A percentile compares a stretch with the other conserved stretches of the same genome.
phyloP scores from a whole-genome alignment of 2,113 vertebrate genomes.

The pig (Sus scrofa) region T2T-Sscrofa CM000826.6:26835501-26836000 shows the following conservation, averaged over 20 bases:
- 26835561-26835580: neutral
- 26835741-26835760: neutral
- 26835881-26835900: neutral
- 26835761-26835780: neutral
- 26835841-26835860: neutral
- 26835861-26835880: neutral
- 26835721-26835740: neutral
- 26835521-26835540: neutral
- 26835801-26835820: neutral
- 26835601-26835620: neutral
- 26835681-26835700: neutral
- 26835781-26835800: neutral
- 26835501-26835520: neutral
- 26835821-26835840: neutral
- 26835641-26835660: neutral
- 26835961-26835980: neutral
- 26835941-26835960: neutral
- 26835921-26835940: neutral
- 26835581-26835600: neutral
- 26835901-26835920: neutral
- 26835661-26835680: neutral
- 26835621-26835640: neutral
- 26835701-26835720: neutral
- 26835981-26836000: neutral
- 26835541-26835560: neutral